Percentiles rank a stretch among this genome's conserved stretches.
These are phyloP conservation scores for Epinephelus fuscoguttatus DNA, from an alignment of 2,113 vertebrate genomes.

Conservation along the genomic window DNA sequence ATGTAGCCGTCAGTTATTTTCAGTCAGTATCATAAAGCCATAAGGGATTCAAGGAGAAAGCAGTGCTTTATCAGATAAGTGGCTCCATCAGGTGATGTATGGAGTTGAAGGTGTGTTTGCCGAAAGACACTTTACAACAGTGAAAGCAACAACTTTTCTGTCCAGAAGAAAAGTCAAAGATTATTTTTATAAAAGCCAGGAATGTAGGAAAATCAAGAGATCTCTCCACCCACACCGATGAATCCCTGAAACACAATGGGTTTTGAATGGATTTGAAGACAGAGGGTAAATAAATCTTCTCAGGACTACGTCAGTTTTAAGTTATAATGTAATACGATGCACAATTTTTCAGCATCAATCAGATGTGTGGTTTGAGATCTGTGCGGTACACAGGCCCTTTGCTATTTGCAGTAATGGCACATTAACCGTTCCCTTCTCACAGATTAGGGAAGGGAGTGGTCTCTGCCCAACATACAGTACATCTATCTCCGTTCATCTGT, in stretches of 20 bases:
- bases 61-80: constrained; percentile 37
- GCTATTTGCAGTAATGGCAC: constrained; percentile 23
- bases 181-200: constrained; percentile 31
- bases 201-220: constrained; percentile 13
- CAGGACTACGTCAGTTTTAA: constrained; percentile 54
- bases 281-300: constrained; percentile 52
- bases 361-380: constrained; percentile 9
- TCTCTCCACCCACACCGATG: neutral
- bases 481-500: constrained; percentile 39
- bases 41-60: constrained; percentile 38
- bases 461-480: constrained; percentile 6
- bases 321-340: neutral
- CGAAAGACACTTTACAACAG: neutral
- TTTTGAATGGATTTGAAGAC: constrained; percentile 25
- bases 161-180: neutral
- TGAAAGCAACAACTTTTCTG: constrained; percentile 13
- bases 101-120: neutral
- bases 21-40: constrained; percentile 67
- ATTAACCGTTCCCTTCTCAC: constrained; percentile 8
- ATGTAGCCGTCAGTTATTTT: constrained; percentile 65
- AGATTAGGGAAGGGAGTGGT: constrained; percentile 6
- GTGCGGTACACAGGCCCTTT: constrained; percentile 24
- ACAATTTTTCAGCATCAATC: neutral
- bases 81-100: constrained; percentile 18
- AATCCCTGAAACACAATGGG: constrained; percentile 7